These are phyloP conservation scores for Acestrorhynchus altus DNA, from an alignment of 2,797 vertebrate genomes.

Conservation along the genomic window DNA sequence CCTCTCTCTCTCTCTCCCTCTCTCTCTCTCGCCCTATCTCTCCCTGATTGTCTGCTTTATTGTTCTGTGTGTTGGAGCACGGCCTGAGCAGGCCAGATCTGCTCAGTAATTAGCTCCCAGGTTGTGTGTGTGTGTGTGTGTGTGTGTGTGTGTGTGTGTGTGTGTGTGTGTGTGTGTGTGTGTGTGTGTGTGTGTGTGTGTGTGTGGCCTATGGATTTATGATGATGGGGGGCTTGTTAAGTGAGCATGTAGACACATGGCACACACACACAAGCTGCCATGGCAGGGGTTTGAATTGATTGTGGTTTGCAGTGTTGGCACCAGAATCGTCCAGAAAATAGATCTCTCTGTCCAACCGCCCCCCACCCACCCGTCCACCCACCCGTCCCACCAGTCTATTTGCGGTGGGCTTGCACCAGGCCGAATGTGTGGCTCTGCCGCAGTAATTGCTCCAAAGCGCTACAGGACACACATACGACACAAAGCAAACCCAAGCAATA, in stretches of 20 bases:
- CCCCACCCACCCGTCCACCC: slow-evolving; percentile 5
- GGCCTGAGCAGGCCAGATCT: slow-evolving; percentile 72
- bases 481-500: slow-evolving; percentile 17
- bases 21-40: slow-evolving; percentile 46
- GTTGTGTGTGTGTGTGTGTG: slow-evolving; percentile 61
- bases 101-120: slow-evolving; percentile 76
- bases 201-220: slow-evolving; percentile 68
- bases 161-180: slow-evolving; percentile 57
- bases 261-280: slow-evolving; percentile 28
- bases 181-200: slow-evolving; percentile 41
- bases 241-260: slow-evolving; percentile 10
- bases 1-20: slow-evolving; percentile 16
- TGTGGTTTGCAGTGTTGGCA: slow-evolving; percentile 32
- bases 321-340: slow-evolving; percentile 4
- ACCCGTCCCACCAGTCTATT: slow-evolving; percentile 13
- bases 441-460: slow-evolving; percentile 44
- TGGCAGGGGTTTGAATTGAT: slow-evolving; percentile 37
- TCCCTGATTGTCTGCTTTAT: slow-evolving; percentile 71
- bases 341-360: slow-evolving; percentile 37
- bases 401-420: slow-evolving; percentile 1
- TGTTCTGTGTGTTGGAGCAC: slow-evolving; percentile 70
- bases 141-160: slow-evolving; percentile 58
- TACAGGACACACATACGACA: slow-evolving; percentile 26
- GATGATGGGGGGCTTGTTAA: slow-evolving; percentile 57
- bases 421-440: slow-evolving; percentile 16